Conservation (phyloP, 37 sponge, comb jelly and placozoan genomes). For the Oopsacas minuta region DNA sequence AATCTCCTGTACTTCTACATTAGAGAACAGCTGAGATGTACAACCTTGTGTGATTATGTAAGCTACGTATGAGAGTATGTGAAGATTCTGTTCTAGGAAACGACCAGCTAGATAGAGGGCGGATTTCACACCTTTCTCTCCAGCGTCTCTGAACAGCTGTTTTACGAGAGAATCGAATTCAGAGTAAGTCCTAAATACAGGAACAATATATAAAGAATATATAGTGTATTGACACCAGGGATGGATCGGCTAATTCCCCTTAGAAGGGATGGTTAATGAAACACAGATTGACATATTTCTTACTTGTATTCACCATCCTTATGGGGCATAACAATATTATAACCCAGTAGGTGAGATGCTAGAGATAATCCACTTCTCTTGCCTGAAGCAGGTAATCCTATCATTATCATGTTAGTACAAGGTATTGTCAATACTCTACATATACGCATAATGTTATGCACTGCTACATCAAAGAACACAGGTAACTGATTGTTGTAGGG, state of each 20-base stretch:
- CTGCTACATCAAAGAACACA: neutral
- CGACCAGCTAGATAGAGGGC: neutral
- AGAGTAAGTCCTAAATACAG: neutral
- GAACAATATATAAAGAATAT: no score
- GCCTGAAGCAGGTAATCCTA: neutral
- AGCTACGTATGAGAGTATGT: neutral
- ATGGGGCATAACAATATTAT: neutral
- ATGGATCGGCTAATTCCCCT: no score
- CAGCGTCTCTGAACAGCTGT: conserved; percentile 13
- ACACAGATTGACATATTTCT: no score
- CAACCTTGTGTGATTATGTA: neutral
- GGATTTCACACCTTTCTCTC: neutral
- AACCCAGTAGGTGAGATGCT: neutral
- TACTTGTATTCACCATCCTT: conserved; percentile 10
- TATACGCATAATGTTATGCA: neutral
- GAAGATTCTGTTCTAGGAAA: conserved; percentile 1
- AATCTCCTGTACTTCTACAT: neutral
- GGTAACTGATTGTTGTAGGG: neutral
- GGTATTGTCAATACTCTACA: neutral
- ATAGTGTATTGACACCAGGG: no score
- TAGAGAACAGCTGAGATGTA: neutral
- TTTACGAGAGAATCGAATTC: neutral
- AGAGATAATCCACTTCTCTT: neutral
- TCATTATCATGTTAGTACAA: neutral
- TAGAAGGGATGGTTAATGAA: no score